Evolutionary conservation across 2,888 invertebrate species (phyloP).

Genomic region (Ectemnius cavifrons): DNA sequence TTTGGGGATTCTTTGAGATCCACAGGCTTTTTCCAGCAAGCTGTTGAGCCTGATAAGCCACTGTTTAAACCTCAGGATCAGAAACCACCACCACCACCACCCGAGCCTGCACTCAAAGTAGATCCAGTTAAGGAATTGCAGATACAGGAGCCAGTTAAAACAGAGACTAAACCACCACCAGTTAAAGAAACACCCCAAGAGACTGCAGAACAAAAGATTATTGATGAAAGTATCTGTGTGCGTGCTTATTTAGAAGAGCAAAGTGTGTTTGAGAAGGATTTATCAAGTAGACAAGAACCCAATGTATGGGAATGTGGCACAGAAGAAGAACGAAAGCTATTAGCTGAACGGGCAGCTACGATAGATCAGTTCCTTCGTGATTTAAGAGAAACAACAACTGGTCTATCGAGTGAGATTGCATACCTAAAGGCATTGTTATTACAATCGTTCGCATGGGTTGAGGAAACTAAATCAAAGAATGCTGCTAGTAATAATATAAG

Average conservation of each 20-base stretch:
- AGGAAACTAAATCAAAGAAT: constrained; percentile 80
- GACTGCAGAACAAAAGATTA: constrained; percentile 47
- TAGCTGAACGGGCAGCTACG: constrained; percentile 79
- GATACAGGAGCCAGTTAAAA: constrained; percentile 25
- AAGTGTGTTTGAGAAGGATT: constrained; percentile 71
- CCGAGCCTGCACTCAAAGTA: constrained; percentile 16
- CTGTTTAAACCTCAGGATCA: constrained; percentile 48
- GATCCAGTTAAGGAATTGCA: constrained; percentile 44
- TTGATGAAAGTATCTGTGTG: constrained; percentile 68
- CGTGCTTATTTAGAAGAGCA: constrained; percentile 71
- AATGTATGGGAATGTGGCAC: constrained; percentile 79
- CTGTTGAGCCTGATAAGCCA: constrained; percentile 37
- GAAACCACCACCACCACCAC: constrained; percentile 13
- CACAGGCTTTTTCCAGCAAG: constrained; percentile 37
- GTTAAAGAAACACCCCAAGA: constrained; percentile 51
- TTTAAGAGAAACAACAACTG: constrained; percentile 81
- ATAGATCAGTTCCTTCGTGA: constrained; percentile 83
- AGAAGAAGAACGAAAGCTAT: constrained; percentile 80
- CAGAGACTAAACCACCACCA: constrained; percentile 42
- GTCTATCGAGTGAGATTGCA: constrained; percentile 82
- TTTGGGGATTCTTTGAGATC: constrained; percentile 54
- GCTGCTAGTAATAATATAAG: constrained; percentile 69
- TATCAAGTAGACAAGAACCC: constrained; percentile 64
- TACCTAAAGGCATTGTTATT: constrained; percentile 80
- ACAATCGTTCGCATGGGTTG: constrained; percentile 81